These are phyloP conservation scores for Cheilinus undulatus DNA, from an alignment of 2,113 vertebrate genomes.

Conservation along the genomic window DNA sequence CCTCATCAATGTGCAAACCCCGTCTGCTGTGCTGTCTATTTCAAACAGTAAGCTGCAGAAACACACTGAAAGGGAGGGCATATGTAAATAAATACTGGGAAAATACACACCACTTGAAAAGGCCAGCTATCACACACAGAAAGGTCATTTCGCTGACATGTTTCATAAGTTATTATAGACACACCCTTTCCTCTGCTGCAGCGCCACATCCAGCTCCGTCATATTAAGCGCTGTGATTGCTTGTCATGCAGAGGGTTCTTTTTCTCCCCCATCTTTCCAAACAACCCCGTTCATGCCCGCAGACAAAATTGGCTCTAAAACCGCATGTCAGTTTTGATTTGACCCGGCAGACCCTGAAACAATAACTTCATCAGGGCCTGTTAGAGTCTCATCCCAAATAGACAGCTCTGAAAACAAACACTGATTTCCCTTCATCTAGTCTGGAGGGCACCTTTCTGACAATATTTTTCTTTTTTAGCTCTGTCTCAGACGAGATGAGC, in stretches of 20 bases:
- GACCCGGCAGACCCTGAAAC: constrained; percentile 74
- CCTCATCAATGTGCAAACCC: constrained; percentile 55
- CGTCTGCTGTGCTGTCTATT: constrained; percentile 7
- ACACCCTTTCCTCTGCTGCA: constrained; percentile 19
- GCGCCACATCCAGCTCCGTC: constrained; percentile 53
- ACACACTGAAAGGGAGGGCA: constrained; percentile 16
- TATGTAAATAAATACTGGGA: constrained; percentile 51
- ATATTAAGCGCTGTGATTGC: constrained; percentile 62
- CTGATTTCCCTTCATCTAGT: constrained; percentile 69
- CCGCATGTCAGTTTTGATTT: constrained; percentile 77
- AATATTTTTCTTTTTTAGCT: neutral
- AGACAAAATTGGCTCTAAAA: constrained; percentile 69
- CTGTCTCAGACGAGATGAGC: constrained; percentile 16
- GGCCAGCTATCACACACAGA: constrained; percentile 62
- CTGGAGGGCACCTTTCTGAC: constrained; percentile 75
- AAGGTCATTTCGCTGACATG: constrained; percentile 68
- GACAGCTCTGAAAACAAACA: constrained; percentile 75
- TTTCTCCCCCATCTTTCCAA: neutral
- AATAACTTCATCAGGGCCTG: constrained; percentile 77
- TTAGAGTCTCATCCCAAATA: constrained; percentile 67
- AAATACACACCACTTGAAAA: constrained; percentile 56
- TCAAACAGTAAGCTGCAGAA: neutral
- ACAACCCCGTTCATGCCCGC: constrained; percentile 9
- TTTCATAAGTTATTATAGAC: constrained; percentile 60
- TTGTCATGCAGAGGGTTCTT: constrained; percentile 59